phyloP scores from a whole-genome alignment of 2,888 invertebrate species.

The Microctonus aethiopoides region DNA sequence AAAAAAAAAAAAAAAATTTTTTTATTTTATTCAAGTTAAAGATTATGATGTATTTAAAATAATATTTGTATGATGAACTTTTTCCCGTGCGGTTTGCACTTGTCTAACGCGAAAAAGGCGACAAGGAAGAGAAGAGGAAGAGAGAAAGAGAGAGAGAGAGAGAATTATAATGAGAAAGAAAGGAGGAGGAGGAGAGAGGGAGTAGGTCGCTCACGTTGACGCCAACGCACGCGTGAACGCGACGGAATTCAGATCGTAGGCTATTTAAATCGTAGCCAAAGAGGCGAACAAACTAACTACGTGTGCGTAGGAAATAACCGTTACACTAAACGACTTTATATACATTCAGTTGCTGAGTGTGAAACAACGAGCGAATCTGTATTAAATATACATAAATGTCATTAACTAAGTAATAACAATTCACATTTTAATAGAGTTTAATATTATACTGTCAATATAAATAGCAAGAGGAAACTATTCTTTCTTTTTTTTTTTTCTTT shows the following conservation, averaged over 20 bases:
- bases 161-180: background rate
- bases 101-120: no score
- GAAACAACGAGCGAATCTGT: no score
- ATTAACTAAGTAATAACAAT: background rate
- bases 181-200: background rate
- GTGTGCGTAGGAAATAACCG: conserved; percentile 23
- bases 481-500: no score
- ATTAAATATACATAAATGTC: background rate
- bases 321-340: conserved; percentile 8
- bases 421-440: background rate
- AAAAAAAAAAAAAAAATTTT: background rate
- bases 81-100: conserved; percentile 1
- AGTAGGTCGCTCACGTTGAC: conserved; percentile 6
- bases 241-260: conserved; percentile 33
- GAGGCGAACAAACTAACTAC: conserved; percentile 6
- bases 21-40: no score
- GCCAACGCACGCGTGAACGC: conserved; percentile 25
- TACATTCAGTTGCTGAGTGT: background rate
- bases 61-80: background rate
- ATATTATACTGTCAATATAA: background rate
- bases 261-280: conserved; percentile 32
- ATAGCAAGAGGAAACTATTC: no score
- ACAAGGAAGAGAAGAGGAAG: no score
- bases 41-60: no score
- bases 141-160: no score